These are phyloP conservation scores for Aporophyla lueneburgensis DNA, from an alignment of 2,888 invertebrate species.

Conservation along the genomic window DNA sequence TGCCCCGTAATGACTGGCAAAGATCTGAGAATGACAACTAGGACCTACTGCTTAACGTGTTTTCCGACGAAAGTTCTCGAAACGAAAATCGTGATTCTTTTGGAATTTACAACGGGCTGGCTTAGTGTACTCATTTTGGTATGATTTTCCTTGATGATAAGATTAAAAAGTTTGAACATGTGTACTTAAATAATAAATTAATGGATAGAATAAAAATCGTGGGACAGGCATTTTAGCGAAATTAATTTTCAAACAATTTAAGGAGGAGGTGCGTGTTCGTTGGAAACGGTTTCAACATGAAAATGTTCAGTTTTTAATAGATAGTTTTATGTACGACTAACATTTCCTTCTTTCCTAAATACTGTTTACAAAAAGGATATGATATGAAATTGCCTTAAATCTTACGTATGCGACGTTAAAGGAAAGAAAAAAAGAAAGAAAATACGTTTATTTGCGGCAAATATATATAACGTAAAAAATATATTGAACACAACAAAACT, in stretches of 20 bases:
- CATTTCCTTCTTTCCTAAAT: not conserved
- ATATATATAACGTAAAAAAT: no score
- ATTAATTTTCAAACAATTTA: not conserved
- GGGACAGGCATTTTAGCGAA: not conserved
- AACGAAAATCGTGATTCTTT: not conserved
- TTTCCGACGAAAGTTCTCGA: not conserved
- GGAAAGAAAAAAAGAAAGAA: no score
- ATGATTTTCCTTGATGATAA: not conserved
- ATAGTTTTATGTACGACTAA: not conserved
- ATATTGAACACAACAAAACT: no score
- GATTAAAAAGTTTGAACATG: not conserved
- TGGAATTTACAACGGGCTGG: not conserved
- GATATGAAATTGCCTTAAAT: not conserved
- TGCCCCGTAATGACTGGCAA: no score
- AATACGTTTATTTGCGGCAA: no score
- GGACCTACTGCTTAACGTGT: no score
- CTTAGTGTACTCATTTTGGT: not conserved
- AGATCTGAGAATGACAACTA: no score
- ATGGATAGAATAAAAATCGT: conserved; percentile 2
- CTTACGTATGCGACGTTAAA: not conserved
- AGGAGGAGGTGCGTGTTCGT: conserved; percentile 8
- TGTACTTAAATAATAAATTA: no score
- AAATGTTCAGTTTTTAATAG: not conserved
- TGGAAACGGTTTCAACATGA: not conserved
- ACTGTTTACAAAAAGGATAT: not conserved